Percentiles rank a stretch among this genome's conserved stretches.
Conservation (phyloP, 2,113 vertebrate species). For the Laticauda laticaudata region DNA sequence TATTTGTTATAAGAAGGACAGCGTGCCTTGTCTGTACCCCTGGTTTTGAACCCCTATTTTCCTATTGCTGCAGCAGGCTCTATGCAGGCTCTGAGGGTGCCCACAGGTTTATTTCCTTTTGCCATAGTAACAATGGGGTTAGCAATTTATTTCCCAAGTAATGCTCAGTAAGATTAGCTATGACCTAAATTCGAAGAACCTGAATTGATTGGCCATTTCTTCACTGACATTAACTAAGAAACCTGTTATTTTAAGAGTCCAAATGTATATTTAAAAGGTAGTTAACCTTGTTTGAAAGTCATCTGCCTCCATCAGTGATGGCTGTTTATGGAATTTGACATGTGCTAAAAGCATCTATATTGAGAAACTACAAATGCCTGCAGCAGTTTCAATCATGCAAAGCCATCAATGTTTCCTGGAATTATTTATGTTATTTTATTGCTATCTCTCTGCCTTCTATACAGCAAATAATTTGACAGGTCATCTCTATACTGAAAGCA, state of each 20-base stretch:
- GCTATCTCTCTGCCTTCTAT: background rate
- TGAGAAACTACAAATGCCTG: background rate
- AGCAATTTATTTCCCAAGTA: background rate
- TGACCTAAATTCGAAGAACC: background rate
- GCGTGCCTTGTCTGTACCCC: background rate
- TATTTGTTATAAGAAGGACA: background rate
- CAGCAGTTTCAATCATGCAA: background rate
- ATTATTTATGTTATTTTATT: background rate
- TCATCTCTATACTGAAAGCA: background rate
- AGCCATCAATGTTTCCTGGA: background rate
- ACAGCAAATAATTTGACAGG: background rate
- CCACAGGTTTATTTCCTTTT: background rate
- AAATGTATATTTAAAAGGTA: background rate
- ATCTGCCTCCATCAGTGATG: background rate
- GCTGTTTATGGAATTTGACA: background rate
- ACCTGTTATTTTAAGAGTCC: background rate
- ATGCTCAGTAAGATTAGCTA: background rate
- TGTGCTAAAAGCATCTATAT: background rate
- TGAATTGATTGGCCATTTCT: background rate
- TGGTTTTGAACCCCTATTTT: background rate
- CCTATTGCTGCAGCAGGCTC: background rate
- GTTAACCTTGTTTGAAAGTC: background rate
- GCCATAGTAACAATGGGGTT: background rate
- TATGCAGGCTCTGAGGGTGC: too few species aligned
- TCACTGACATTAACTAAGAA: background rate